These are phyloP conservation scores for Tenthredo livida DNA, from an alignment of 2,888 invertebrate genomes.

Conservation along the genomic window DNA sequence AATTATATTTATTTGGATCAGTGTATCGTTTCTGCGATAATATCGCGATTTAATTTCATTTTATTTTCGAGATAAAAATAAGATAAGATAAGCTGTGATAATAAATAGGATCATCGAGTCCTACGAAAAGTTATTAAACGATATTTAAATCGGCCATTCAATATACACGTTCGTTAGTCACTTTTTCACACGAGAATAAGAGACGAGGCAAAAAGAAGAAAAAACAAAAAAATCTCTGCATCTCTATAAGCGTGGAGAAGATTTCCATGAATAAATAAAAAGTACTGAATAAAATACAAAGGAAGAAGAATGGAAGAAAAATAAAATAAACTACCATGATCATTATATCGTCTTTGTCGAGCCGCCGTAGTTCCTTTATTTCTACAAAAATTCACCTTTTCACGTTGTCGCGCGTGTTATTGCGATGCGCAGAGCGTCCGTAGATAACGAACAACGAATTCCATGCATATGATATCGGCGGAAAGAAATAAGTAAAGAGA, in stretches of 20 bases:
- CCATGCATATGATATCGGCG: constrained; percentile 30
- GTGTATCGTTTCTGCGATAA: background rate
- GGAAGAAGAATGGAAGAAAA: background rate
- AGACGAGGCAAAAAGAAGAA: background rate
- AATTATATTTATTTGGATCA: background rate
- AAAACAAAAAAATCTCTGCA: background rate
- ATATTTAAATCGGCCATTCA: background rate
- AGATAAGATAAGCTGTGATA: background rate
- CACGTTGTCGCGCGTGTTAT: background rate
- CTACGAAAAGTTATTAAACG: background rate
- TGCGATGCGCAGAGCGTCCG: background rate
- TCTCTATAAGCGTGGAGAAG: background rate
- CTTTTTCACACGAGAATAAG: background rate
- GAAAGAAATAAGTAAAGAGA: background rate
- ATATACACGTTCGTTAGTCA: background rate
- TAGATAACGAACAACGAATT: constrained; percentile 10
- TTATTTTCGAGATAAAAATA: background rate
- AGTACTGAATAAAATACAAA: background rate
- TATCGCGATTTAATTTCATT: background rate
- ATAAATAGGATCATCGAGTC: background rate
- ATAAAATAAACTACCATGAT: background rate
- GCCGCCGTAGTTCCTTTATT: background rate
- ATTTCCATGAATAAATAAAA: background rate
- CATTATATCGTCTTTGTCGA: background rate
- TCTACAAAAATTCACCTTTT: background rate